phyloP scores from a whole-genome alignment of 30 jellyfish, hydroid and myxozoan species.

The Nemopilema nomurai region DNA sequence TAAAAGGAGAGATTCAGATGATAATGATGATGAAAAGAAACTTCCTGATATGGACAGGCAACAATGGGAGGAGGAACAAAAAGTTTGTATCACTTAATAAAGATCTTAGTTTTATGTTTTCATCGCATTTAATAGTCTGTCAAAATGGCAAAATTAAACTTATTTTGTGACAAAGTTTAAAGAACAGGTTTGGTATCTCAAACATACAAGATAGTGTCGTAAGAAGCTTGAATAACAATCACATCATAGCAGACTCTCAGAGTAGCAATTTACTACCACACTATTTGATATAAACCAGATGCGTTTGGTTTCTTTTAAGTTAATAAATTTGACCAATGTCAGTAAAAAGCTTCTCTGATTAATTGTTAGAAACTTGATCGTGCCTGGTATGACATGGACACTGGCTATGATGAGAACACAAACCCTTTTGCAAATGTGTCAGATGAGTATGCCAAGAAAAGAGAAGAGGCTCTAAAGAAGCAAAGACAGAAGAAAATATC shows the following conservation, averaged over 20 bases:
- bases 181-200: no score
- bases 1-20: constrained; percentile 5
- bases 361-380: constrained; percentile 76
- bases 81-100: constrained; percentile 7
- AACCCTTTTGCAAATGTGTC: constrained; percentile 94
- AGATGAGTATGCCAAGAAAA: constrained; percentile 93
- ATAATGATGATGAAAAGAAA: constrained; percentile 19
- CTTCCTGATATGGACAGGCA: constrained; percentile 44
- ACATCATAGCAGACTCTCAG: no score
- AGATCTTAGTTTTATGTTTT: background rate
- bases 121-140: no score
- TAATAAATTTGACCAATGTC: background rate
- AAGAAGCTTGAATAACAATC: no score
- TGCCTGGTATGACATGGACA: constrained; percentile 99
- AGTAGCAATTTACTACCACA: no score
- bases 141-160: no score
- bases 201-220: no score
- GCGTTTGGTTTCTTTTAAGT: no score
- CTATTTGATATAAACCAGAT: no score
- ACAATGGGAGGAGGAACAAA: constrained; percentile 83
- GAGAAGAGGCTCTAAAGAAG: constrained; percentile 88
- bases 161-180: no score
- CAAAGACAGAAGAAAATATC: constrained; percentile 82
- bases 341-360: background rate
- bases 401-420: constrained; percentile 92